Evolutionary conservation across 2,888 invertebrate species (phyloP).

Genomic region (Abscondita cerata): DNA sequence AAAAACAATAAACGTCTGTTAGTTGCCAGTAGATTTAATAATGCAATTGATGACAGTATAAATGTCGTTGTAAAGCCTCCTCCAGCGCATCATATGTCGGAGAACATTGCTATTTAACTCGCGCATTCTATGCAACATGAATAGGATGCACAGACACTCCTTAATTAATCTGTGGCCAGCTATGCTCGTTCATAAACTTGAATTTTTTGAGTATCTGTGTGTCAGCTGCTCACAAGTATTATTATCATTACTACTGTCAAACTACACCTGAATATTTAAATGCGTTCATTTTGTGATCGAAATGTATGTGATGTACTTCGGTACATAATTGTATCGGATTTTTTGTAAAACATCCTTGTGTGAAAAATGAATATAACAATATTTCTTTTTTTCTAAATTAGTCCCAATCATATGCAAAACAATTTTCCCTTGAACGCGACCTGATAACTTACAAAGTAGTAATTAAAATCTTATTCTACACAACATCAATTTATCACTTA

Average conservation of each 20-base stretch:
- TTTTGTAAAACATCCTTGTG: too few species aligned
- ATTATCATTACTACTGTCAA: neutral
- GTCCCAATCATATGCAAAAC: too few species aligned
- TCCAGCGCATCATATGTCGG: constrained; percentile 6
- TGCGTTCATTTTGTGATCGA: too few species aligned
- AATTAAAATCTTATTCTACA: too few species aligned
- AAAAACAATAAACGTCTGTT: constrained; percentile 26
- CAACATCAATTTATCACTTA: too few species aligned
- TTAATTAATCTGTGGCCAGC: constrained; percentile 13
- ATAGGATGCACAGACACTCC: constrained; percentile 18
- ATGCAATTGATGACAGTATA: constrained; percentile 20
- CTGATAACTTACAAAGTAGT: too few species aligned
- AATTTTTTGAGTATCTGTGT: constrained; percentile 5
- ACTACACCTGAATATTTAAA: neutral
- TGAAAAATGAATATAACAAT: too few species aligned
- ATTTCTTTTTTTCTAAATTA: too few species aligned
- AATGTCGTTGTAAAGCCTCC: constrained; percentile 10
- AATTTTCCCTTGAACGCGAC: too few species aligned
- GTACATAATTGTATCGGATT: too few species aligned
- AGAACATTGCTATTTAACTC: constrained; percentile 14
- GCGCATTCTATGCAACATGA: constrained; percentile 14
- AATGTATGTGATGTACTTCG: too few species aligned
- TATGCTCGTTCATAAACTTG: constrained; percentile 9
- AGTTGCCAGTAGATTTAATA: constrained; percentile 18
- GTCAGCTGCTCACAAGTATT: constrained; percentile 2